phyloP scores from a whole-genome alignment of 2,797 vertebrate species.

The Pseudochromis fuscus region DNA sequence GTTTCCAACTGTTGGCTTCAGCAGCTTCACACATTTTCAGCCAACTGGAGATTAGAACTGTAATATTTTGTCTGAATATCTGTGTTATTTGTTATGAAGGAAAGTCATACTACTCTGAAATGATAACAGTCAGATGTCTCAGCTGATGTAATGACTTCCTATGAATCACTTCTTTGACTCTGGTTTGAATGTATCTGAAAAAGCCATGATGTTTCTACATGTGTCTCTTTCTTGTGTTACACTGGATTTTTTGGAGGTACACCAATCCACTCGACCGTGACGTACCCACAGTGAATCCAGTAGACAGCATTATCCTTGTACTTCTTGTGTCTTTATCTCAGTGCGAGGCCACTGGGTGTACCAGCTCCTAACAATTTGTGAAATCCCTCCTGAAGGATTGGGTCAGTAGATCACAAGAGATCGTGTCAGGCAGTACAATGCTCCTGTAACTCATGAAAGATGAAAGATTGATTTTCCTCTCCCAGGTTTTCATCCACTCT shows the following conservation, averaged over 20 bases:
- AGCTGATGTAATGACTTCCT: not conserved
- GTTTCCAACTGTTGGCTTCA: too few relatives aligned
- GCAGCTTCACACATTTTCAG: not conserved
- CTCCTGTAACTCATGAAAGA: conserved; percentile 53
- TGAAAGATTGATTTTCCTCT: conserved; percentile 61
- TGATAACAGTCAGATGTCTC: not conserved
- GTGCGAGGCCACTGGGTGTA: conserved; percentile 15
- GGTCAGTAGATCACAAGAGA: conserved; percentile 61
- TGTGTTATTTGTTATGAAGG: too few relatives aligned
- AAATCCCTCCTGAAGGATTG: conserved; percentile 45
- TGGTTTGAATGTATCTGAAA: not conserved
- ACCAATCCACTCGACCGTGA: not conserved
- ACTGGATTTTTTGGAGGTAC: too few relatives aligned
- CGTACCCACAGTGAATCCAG: conserved; percentile 12
- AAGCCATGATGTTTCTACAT: not conserved
- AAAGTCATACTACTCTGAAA: too few relatives aligned
- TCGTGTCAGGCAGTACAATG: conserved; percentile 49
- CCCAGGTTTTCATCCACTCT: conserved; percentile 39
- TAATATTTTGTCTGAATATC: not conserved
- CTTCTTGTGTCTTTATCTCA: conserved; percentile 10
- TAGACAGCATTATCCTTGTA: conserved; percentile 14
- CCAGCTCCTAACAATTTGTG: conserved; percentile 15
- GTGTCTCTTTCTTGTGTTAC: not conserved
- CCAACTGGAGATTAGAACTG: not conserved
- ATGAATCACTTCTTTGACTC: not conserved